Evolutionary conservation across 1,140 invertebrate genomes (phyloP).

Genomic region (Phymastichus coffea): DNA sequence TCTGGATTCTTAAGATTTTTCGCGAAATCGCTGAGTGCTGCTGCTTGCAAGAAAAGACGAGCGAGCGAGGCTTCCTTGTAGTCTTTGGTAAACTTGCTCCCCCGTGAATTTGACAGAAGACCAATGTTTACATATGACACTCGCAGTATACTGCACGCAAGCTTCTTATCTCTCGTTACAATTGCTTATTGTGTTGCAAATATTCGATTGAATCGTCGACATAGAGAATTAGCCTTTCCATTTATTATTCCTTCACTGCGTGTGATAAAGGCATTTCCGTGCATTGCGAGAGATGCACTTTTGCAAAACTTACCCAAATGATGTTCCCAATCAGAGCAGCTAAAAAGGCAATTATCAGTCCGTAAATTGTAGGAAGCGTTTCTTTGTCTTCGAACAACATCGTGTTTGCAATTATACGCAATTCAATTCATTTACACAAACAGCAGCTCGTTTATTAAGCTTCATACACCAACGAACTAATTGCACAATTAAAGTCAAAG

Average conservation of each 20-base stretch:
- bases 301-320: slow-evolving; percentile 54
- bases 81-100: no score
- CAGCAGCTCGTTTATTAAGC: background rate
- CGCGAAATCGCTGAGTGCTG: background rate
- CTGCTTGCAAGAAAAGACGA: no score
- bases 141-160: no score
- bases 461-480: background rate
- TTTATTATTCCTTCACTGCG: no score
- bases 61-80: no score
- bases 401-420: slow-evolving; percentile 30
- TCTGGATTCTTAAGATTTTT: background rate
- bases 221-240: no score
- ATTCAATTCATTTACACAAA: background rate
- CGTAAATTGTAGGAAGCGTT: slow-evolving; percentile 49
- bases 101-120: no score
- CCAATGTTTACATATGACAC: no score
- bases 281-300: slow-evolving; percentile 2
- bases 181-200: no score
- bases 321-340: slow-evolving; percentile 50
- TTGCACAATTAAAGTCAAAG: background rate
- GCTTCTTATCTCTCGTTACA: no score
- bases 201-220: no score
- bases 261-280: background rate
- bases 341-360: slow-evolving; percentile 51
- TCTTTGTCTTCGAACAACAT: no score